Evolutionary conservation across 2,113 vertebrate genomes (phyloP), one percentile per base, ranked within the genome.

Genomic region (Pyxicephalus adspersus): DNA sequence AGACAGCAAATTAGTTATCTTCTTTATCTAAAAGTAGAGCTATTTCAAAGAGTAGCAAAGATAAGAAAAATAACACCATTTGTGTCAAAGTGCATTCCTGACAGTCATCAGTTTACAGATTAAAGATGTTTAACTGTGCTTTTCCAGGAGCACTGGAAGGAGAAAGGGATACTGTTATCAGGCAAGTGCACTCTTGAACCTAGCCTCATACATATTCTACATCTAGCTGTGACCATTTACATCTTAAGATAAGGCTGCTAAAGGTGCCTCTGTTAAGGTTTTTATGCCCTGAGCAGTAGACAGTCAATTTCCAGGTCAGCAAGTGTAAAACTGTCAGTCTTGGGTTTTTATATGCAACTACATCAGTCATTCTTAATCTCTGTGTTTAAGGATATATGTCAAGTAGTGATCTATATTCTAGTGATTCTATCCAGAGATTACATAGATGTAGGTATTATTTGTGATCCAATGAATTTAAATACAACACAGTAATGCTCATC

Each of bases 241-340:
- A 81, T 51, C 51, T 64, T 9, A 31, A 81, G 79, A 81, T 81
- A 73, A 81, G 61, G 74, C 38, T 34, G 50, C 78, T 74, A 38
- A 51, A 74, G 51, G 25, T 73, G 78, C 38, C 68, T 63, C 58
- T 65, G 18, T 5, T 38, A 74, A 81, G 61, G 79, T 73, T 73
- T n/a, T 54, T 25, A 81, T 73, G 68, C 76, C 76, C 51, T 23
- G 26, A 74, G 68, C 51, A 81, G 60, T 19, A 28, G 45, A 81
- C 50, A 65, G 79, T 65, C 79, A 74, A 74, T 81, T 81, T 81
- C 79, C 79, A 81, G 79, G 79, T 81, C 79, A 81, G 50, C 45
- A 51, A 65, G 20, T 54, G 63, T 65, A 81, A 73, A 78, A 65
- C 50, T 65, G 70, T 73, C 79, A 74, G 68, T 81, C 58, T 74